Evolutionary conservation across 1,140 invertebrate species (phyloP), one percentile per base, ranked within the genome.

Genomic region (Ptiloglossa arizonensis): DNA sequence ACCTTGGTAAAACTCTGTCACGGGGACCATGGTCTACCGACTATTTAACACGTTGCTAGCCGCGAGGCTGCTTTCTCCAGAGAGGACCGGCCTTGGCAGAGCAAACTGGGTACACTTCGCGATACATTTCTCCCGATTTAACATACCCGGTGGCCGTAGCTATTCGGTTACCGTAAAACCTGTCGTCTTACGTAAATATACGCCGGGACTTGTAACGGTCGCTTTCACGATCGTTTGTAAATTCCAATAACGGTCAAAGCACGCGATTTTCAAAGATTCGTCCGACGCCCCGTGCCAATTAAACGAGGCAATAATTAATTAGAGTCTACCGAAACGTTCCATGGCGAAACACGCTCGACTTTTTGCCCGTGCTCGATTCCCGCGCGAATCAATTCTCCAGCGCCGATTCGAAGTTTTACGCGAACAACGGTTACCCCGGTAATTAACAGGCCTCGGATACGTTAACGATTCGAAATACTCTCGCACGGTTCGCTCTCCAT

Each of bases 41-140:
- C 27, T 35, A 56, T 74, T 48, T 48, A 41, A n/a, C 11, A 17
- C 46, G 4, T 9, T 3, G 19, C 38, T 24, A 57, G 48, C 38
- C 52, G 38, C 50, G 63, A 57, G 57, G 13, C 56, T 46, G 60
- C 83, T 85, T 85, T 85, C 83, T 85, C 83, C 73, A 56, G 29
- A 38, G 35, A 9, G 46, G 71, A 60, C 46, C 73, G 82, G 66
- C 83, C 79, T 86, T 85, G 82, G 71, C 79, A 78, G 66, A 71
- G 70, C 70, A 71, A 85, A 71, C 79, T 79, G 48, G 70, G 67
- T 64, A 66, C 70, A 24, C 70, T 82, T 86, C 48, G 52, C 50
- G 74, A 75, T 79, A 82, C 75, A 81, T 82, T 85, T 86, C 82
- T 81, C 56, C 38, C 24, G 62, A 82, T 75, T 81, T 73, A 85